A percentile compares a stretch with the other conserved stretches of the same genome.
Conservation (phyloP, 2,797 vertebrate species). For the Hemitrygon akajei region DNA sequence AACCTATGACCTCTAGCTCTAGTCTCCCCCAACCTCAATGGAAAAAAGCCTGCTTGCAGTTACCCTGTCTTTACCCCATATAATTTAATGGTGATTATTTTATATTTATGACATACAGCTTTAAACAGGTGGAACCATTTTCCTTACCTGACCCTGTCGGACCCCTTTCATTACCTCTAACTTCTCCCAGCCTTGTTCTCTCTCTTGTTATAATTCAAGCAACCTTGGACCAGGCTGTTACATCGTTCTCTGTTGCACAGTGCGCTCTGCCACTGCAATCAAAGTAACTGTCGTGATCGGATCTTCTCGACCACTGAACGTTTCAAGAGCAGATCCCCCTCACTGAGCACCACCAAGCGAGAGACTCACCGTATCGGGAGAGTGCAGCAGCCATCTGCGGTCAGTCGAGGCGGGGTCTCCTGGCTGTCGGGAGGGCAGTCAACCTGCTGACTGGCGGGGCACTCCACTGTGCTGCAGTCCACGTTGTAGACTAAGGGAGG, state of each 20-base stretch:
- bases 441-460: slow-evolving; percentile 72
- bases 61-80: too few species aligned
- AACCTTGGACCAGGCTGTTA: not conserved
- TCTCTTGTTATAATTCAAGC: not conserved
- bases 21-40: too few species aligned
- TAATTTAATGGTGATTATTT: too few species aligned
- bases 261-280: not conserved
- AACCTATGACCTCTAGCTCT: too few species aligned
- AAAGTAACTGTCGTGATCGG: not conserved
- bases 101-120: too few species aligned
- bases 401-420: slow-evolving; percentile 77
- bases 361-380: slow-evolving; percentile 71
- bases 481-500: slow-evolving; percentile 70
- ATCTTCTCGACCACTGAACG: not conserved
- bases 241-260: not conserved
- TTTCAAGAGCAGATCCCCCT: too few species aligned
- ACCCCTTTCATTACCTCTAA: too few species aligned
- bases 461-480: slow-evolving; percentile 82
- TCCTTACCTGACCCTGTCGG: too few species aligned
- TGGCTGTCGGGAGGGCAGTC: slow-evolving; percentile 79
- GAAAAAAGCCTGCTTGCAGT: too few species aligned
- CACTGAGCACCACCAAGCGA: not conserved
- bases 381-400: slow-evolving; percentile 79
- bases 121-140: too few species aligned
- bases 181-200: too few species aligned